Conservation (phyloP, 2,888 invertebrate species). For the Hylaea fasciaria region DNA sequence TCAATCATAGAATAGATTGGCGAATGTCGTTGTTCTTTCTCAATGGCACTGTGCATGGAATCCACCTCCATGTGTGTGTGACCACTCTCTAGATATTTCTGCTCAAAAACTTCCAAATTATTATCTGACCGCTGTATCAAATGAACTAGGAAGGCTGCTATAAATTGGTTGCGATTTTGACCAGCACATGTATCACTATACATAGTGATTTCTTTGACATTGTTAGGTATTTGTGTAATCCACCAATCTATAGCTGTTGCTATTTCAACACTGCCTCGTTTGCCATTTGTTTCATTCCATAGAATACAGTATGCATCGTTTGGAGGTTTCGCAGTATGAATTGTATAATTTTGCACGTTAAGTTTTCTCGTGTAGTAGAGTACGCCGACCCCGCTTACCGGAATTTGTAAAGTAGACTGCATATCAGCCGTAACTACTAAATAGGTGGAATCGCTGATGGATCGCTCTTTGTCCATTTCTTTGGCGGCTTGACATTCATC, state of each 20-base stretch:
- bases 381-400: constrained; percentile 31
- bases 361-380: constrained; percentile 33
- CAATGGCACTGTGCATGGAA: constrained; percentile 8
- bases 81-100: constrained; percentile 6
- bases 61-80: constrained; percentile 4
- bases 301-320: neutral
- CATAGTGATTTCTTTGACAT: neutral
- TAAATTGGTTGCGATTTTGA: neutral
- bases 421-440: constrained; percentile 33
- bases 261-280: constrained; percentile 20
- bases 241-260: neutral
- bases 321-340: neutral
- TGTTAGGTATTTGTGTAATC: neutral
- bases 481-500: constrained; percentile 24
- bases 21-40: neutral
- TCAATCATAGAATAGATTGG: constrained; percentile 1
- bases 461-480: constrained; percentile 28
- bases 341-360: constrained; percentile 22
- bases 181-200: neutral
- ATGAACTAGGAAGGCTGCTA: neutral
- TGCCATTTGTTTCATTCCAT: constrained; percentile 22
- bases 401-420: constrained; percentile 34
- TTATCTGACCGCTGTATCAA: neutral
- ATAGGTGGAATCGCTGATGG: constrained; percentile 29
- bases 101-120: neutral